These are phyloP conservation scores for Papilio demoleus DNA, from an alignment of 2,888 invertebrate genomes.

Conservation along the genomic window DNA sequence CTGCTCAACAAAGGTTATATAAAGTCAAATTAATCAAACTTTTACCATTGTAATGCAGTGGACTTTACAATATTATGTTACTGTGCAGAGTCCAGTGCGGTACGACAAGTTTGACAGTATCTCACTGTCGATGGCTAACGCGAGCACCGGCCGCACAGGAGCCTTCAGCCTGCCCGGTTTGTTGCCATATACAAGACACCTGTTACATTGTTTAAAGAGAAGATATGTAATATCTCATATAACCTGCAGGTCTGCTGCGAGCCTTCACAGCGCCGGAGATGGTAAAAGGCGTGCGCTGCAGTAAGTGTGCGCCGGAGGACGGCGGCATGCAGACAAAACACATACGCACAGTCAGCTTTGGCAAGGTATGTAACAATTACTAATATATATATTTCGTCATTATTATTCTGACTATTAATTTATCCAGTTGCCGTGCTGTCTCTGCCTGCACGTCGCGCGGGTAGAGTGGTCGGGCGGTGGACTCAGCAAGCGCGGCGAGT, in stretches of 20 bases:
- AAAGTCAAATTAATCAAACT: neutral
- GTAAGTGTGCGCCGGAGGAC: constrained; percentile 83
- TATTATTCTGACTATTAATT: too few species aligned
- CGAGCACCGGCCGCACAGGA: constrained; percentile 83
- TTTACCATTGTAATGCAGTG: too few species aligned
- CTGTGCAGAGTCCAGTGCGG: constrained; percentile 89
- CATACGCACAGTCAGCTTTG: constrained; percentile 89
- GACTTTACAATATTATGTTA: too few species aligned
- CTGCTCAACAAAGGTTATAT: constrained; percentile 71
- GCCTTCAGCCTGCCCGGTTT: constrained; percentile 81
- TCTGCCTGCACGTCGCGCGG: constrained; percentile 95
- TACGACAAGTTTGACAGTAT: constrained; percentile 96
- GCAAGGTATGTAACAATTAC: too few species aligned
- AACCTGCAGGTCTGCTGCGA: constrained; percentile 85
- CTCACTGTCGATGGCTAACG: constrained; percentile 89
- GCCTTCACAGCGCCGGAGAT: constrained; percentile 94
- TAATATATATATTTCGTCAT: too few species aligned
- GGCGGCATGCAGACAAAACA: constrained; percentile 81
- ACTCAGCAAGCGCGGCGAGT: constrained; percentile 92
- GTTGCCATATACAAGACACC: constrained; percentile 23
- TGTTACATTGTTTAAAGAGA: neutral
- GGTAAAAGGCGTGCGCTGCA: constrained; percentile 92
- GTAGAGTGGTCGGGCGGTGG: constrained; percentile 93
- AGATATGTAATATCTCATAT: neutral
- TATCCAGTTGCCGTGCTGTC: constrained; percentile 91